phyloP scores from a whole-genome alignment of 1,140 invertebrate species.

The Colletes gigas region DNA sequence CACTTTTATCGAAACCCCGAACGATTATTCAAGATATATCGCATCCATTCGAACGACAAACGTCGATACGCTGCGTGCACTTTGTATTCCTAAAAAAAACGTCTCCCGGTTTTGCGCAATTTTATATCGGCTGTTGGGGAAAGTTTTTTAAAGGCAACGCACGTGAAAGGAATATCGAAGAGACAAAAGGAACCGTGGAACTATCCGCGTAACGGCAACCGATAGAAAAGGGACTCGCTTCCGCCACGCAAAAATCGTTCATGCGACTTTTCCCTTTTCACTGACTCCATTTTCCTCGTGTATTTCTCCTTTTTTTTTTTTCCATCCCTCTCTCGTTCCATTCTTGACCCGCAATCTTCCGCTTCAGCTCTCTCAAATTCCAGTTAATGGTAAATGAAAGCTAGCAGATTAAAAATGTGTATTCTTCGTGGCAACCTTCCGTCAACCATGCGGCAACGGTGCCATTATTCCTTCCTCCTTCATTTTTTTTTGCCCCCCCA shows the following conservation, averaged over 20 bases:
- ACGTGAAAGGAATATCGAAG: constrained; percentile 9
- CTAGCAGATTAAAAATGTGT: constrained; percentile 75
- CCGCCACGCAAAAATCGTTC: constrained; percentile 37
- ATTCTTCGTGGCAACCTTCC: constrained; percentile 65
- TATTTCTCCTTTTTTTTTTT: not conserved
- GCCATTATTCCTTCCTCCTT: not conserved
- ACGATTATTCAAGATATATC: too few relatives aligned
- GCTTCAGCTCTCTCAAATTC: constrained; percentile 70
- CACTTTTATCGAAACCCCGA: too few relatives aligned
- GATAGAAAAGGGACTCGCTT: constrained; percentile 41
- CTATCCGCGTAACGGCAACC: constrained; percentile 27
- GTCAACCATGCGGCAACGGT: constrained; percentile 7
- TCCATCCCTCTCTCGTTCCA: not conserved
- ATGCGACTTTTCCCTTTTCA: constrained; percentile 41
- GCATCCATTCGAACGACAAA: too few relatives aligned
- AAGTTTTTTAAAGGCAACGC: not conserved
- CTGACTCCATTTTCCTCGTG: constrained; percentile 22
- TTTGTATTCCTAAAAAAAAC: too few relatives aligned
- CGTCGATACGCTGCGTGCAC: too few relatives aligned
- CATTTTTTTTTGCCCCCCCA: not conserved
- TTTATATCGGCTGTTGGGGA: not conserved
- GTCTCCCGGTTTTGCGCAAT: too few relatives aligned
- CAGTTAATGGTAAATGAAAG: constrained; percentile 67
- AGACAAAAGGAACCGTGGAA: not conserved
- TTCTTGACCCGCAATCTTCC: constrained; percentile 33